phyloP scores from a whole-genome alignment of 1,140 invertebrate genomes.

The Spodoptera litura region DNA sequence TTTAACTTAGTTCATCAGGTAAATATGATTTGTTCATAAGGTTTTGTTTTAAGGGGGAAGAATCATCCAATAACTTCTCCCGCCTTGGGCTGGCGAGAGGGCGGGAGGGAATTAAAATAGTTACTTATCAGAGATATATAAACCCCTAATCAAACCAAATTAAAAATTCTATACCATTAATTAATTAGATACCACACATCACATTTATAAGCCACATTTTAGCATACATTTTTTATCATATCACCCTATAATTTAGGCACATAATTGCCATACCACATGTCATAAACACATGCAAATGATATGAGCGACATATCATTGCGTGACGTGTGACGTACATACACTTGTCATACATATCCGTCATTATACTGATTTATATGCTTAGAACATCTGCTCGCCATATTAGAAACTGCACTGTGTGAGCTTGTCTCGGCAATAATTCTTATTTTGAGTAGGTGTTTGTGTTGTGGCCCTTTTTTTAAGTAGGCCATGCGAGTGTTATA shows the following conservation, averaged over 20 bases:
- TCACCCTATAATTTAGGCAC: not conserved
- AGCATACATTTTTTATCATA: not conserved
- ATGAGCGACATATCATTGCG: conserved; percentile 31
- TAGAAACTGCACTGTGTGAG: conserved; percentile 36
- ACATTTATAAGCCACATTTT: not conserved
- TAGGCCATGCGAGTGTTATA: not conserved
- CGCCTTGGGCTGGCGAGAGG: no score
- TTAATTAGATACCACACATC: not conserved
- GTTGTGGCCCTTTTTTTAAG: not conserved
- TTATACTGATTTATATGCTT: conserved; percentile 42
- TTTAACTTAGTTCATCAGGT: no score
- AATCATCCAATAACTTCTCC: no score
- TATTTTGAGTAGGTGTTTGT: not conserved
- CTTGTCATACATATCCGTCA: conserved; percentile 41
- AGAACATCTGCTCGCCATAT: conserved; percentile 43
- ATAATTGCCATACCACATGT: conserved; percentile 37
- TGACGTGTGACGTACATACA: conserved; percentile 28
- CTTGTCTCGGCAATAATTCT: not conserved
- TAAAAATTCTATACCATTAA: not conserved
- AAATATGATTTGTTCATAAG: no score
- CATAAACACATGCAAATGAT: conserved; percentile 44
- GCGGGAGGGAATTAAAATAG: no score
- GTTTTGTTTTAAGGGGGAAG: no score
- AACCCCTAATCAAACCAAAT: no score
- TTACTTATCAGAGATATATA: no score